Percentiles rank a stretch among this genome's conserved stretches.
These are phyloP conservation scores for Drosophila asahinai DNA, from an alignment of 1,140 invertebrate species.

Conservation along the genomic window DNA sequence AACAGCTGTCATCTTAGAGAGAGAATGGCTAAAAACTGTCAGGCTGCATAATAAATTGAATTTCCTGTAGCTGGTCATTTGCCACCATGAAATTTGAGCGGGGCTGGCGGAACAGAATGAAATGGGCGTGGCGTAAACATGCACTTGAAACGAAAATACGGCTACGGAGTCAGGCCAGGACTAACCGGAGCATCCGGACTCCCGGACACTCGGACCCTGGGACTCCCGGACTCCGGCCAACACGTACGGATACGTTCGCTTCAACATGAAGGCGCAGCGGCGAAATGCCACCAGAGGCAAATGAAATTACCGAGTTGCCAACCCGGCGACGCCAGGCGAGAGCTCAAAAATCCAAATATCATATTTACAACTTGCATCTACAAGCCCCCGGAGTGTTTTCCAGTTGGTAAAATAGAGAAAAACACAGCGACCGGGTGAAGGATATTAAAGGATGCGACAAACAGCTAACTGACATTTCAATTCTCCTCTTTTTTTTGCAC, in stretches of 20 bases:
- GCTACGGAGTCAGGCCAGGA: constrained; percentile 1
- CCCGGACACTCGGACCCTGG: constrained; percentile 13
- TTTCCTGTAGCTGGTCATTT: constrained; percentile 79
- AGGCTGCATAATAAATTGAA: constrained; percentile 82
- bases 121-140: constrained; percentile 57
- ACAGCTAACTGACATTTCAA: constrained; percentile 67
- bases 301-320: constrained; percentile 69
- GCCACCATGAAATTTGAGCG: constrained; percentile 61
- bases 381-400: constrained; percentile 33
- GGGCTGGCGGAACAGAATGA: constrained; percentile 16
- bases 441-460: constrained; percentile 47
- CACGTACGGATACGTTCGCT: constrained; percentile 58
- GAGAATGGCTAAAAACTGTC: constrained; percentile 71
- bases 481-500: constrained; percentile 41
- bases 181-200: constrained; percentile 5
- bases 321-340: constrained; percentile 34
- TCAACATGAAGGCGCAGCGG: constrained; percentile 44
- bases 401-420: constrained; percentile 29
- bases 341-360: constrained; percentile 79
- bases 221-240: constrained; percentile 34
- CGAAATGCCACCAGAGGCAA: constrained; percentile 75
- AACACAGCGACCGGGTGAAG: constrained; percentile 13
- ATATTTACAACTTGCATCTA: constrained; percentile 76
- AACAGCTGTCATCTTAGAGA: constrained; percentile 68
- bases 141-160: constrained; percentile 61